Percentiles rank a stretch among this genome's conserved stretches.
These are phyloP conservation scores for Blastomussa wellsi DNA, from an alignment of 92 coral and sea anemone genomes.

Conservation along the genomic window DNA sequence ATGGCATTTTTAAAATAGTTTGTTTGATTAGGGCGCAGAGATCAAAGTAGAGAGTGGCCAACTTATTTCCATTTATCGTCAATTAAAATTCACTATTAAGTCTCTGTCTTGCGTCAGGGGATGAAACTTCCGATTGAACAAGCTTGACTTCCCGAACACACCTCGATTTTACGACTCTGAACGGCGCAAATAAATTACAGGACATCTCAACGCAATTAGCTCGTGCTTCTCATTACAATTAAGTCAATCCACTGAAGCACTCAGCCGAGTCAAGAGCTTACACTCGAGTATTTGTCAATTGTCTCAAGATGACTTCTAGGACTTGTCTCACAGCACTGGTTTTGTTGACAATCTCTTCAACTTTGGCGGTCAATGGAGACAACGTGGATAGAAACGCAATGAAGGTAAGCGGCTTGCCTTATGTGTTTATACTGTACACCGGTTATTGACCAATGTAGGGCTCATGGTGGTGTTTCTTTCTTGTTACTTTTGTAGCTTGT, in stretches of 20 bases:
- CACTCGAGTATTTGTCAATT: slow-evolving; percentile 33
- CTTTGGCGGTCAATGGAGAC: slow-evolving; percentile 21
- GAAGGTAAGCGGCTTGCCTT: slow-evolving; percentile 37
- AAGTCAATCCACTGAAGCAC: slow-evolving; percentile 4
- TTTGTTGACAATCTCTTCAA: slow-evolving; percentile 30
- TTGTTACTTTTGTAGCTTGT: neutral
- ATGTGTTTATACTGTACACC: neutral
- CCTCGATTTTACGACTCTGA: slow-evolving; percentile 10
- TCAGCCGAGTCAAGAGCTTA: slow-evolving; percentile 24
- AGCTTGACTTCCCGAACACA: slow-evolving; percentile 33
- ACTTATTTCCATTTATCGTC: slow-evolving; percentile 31
- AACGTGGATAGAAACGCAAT: neutral
- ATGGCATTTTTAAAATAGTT: slow-evolving; percentile 41
- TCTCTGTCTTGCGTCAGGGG: slow-evolving; percentile 19
- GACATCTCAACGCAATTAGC: neutral
- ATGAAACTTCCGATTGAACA: slow-evolving; percentile 22
- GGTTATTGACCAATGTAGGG: neutral
- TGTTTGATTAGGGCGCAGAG: slow-evolving; percentile 52
- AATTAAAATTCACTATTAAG: slow-evolving; percentile 40
- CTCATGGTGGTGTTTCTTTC: neutral
- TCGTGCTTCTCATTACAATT: neutral
- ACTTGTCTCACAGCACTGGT: slow-evolving; percentile 27
- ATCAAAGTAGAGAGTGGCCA: slow-evolving; percentile 43
- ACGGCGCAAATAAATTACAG: neutral
- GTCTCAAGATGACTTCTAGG: slow-evolving; percentile 48